Conservation (phyloP, 2,113 vertebrate species). For the Talpa occidentalis region DNA sequence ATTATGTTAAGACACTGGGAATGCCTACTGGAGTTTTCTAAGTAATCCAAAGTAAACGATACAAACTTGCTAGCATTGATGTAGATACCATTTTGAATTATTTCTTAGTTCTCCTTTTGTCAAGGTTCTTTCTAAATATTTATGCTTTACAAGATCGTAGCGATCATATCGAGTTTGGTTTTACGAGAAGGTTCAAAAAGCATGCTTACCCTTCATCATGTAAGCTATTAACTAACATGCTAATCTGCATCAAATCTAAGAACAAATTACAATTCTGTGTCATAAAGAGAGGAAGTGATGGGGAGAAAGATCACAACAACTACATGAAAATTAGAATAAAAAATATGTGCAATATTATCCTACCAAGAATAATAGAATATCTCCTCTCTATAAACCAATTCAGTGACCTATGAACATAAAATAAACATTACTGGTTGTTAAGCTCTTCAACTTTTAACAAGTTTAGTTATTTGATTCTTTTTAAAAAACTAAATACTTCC, state of each 20-base stretch:
- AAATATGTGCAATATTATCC: background rate
- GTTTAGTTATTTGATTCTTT: background rate
- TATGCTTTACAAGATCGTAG: background rate
- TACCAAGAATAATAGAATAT: background rate
- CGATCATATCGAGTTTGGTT: background rate
- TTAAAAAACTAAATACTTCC: background rate
- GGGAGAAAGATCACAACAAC: background rate
- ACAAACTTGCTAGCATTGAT: conserved; percentile 26
- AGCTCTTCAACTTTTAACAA: no score
- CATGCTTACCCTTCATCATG: background rate
- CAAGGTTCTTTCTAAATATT: background rate
- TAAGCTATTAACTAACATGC: background rate
- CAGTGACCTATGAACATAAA: background rate
- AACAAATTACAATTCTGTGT: background rate
- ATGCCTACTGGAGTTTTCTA: conserved; percentile 36
- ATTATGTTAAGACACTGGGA: conserved; percentile 43
- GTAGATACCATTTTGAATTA: background rate
- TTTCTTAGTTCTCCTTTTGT: background rate
- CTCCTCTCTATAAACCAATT: background rate
- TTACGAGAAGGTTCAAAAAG: background rate
- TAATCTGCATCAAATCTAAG: background rate
- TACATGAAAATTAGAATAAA: conserved; percentile 4
- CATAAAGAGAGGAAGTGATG: background rate
- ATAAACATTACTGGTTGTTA: conserved; percentile 9
- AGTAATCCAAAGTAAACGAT: conserved; percentile 32